Evolutionary conservation across 2,797 vertebrate species (phyloP).

Genomic region (Lemur catta): DNA sequence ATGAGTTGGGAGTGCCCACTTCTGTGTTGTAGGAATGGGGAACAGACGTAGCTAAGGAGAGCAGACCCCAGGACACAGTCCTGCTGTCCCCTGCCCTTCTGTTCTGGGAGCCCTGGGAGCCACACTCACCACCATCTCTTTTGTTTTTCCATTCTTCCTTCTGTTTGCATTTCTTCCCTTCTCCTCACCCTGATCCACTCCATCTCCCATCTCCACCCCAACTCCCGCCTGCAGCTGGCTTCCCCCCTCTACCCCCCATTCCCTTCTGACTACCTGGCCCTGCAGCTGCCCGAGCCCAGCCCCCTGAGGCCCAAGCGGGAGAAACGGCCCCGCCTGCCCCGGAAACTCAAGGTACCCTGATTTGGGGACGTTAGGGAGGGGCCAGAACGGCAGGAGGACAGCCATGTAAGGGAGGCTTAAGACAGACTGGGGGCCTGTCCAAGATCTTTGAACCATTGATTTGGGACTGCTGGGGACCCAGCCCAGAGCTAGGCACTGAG

Average conservation of each 20-base stretch:
- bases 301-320: constrained; percentile 83
- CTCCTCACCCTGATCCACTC: constrained; percentile 67
- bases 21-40: constrained; percentile 41
- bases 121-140: constrained; percentile 73
- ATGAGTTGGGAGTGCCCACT: constrained; percentile 3
- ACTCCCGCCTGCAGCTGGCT: constrained; percentile 73
- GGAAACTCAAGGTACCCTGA: constrained; percentile 84
- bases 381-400: constrained; percentile 16
- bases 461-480: neutral
- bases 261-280: constrained; percentile 83
- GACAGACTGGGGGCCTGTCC: neutral
- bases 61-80: constrained; percentile 59
- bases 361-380: constrained; percentile 66
- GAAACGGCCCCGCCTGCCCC: constrained; percentile 81
- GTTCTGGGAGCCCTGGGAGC: constrained; percentile 52
- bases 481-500: neutral
- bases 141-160: constrained; percentile 75
- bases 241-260: constrained; percentile 81
- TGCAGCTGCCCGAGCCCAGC: constrained; percentile 81
- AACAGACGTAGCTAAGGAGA: constrained; percentile 39
- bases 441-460: neutral
- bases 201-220: constrained; percentile 69
- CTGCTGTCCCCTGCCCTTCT: constrained; percentile 60
- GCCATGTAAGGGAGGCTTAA: constrained; percentile 44
- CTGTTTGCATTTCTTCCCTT: constrained; percentile 68